These are phyloP conservation scores for Linurgus olivaceus DNA, from an alignment of 2,797 vertebrate genomes.

Conservation along the genomic window DNA sequence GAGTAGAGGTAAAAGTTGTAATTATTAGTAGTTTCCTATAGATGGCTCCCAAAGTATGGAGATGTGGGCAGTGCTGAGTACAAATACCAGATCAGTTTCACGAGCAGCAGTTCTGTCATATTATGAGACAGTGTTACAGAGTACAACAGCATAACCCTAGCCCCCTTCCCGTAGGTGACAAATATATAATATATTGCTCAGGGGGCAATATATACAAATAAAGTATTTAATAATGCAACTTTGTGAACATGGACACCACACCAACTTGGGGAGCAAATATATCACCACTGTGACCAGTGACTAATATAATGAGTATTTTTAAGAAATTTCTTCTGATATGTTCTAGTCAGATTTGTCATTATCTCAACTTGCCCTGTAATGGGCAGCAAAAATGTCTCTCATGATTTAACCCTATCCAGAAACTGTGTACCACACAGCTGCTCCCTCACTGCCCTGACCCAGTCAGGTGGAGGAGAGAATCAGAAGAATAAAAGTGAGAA, in stretches of 20 bases:
- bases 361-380: not conserved
- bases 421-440: not conserved
- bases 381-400: not conserved
- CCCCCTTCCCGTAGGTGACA: not conserved
- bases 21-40: not conserved
- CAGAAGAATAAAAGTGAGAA: not conserved
- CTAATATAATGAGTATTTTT: not conserved
- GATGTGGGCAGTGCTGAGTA: not conserved
- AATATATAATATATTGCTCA: not conserved
- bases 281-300: not conserved
- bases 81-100: not conserved
- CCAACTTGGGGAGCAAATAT: not conserved
- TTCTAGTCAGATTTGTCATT: not conserved
- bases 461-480: not conserved
- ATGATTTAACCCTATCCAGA: not conserved
- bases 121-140: not conserved
- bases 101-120: fast-evolving
- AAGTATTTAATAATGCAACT: not conserved
- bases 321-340: not conserved
- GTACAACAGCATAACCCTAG: not conserved
- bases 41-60: not conserved
- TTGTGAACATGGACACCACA: not conserved
- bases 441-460: not conserved
- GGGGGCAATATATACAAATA: not conserved
- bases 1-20: not conserved